Evolutionary conservation across 2,113 vertebrate species (phyloP), one percentile per base, ranked within the genome.

Genomic region (Tragelaphus strepsiceros): DNA sequence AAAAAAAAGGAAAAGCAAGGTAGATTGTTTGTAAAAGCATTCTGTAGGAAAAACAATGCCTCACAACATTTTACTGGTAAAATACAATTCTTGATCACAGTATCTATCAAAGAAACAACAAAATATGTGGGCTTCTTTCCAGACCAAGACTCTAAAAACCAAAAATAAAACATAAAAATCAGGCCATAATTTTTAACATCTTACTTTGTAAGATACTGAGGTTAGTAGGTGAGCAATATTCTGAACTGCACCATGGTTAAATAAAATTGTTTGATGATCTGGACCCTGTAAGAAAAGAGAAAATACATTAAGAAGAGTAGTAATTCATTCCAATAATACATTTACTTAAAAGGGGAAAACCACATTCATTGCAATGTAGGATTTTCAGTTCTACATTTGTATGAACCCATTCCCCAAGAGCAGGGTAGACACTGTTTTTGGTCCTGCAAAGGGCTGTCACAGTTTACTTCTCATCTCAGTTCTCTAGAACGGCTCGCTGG

Each of bases 201-300:
- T 98, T 99, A 99, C 99, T 99, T 99, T 99, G 98, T 99, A 99
- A 93, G 99, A 99, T 59, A 99, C 98, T 81, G 99, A 99, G 91
- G 99, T 99, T 92, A 99, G 98, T 28, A 99, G 99, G 96, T 99
- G 99, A 94, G 99, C 99, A 1, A 99, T 99, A 98, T 99, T 99
- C 98, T 99, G 99, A 98, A 99, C 99, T 98, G 99, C 99, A 96
- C 99, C 99, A 5, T 99, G 99, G 98, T 99, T 99, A 99, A 99
- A 99, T 97, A 99, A 99, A 98, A 99, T 99, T 91, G 99, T 99
- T 98, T 99, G 99, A 99, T 99, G 99, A 98, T 99, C 99, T 96
- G 99, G 99, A 88, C 99, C 99, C 99, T 99, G 98, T 71, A 98
- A 99, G 97, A 95, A 93, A 98, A 97, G 56, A 98, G 82, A 97